Evolutionary conservation across 2,888 invertebrate species (phyloP).

Genomic region (Andrena haemorrhoa): DNA sequence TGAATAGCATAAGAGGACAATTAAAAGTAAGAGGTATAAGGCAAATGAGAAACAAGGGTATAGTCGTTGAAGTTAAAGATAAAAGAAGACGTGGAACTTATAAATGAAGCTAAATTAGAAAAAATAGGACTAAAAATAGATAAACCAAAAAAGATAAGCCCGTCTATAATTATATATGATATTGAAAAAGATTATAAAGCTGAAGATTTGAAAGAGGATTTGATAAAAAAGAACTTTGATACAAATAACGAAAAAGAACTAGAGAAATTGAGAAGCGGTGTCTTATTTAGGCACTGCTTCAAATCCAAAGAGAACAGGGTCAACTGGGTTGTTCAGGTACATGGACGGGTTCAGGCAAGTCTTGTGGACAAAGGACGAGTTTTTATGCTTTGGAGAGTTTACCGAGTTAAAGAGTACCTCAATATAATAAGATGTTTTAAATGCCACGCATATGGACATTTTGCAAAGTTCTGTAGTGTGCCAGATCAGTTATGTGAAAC

Average conservation of each 20-base stretch:
- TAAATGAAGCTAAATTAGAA: not conserved
- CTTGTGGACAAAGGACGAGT: not conserved
- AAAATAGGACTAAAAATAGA: not conserved
- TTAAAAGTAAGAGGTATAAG: not conserved
- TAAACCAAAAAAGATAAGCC: constrained; percentile 4
- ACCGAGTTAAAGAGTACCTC: not conserved
- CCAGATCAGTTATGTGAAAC: constrained; percentile 1
- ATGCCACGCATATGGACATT: not conserved
- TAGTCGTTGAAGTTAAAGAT: not conserved
- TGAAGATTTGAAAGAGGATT: constrained; percentile 2
- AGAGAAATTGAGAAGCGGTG: too few species aligned
- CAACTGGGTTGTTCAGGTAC: too few species aligned
- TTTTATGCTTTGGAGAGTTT: not conserved
- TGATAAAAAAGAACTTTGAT: constrained; percentile 13
- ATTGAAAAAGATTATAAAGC: constrained; percentile 8
- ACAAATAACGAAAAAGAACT: not conserved
- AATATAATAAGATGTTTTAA: not conserved
- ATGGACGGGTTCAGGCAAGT: too few species aligned
- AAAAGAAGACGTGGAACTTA: not conserved
- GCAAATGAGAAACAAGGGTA: constrained; percentile 2
- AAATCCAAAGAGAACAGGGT: too few species aligned
- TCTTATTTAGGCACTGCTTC: too few species aligned
- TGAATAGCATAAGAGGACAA: not conserved
- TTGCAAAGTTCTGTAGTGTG: not conserved
- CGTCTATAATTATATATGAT: constrained; percentile 27